Evolutionary conservation across 2,888 invertebrate genomes (phyloP), one percentile per base, ranked within the genome.

Genomic region (Drosophila aldrichi): DNA sequence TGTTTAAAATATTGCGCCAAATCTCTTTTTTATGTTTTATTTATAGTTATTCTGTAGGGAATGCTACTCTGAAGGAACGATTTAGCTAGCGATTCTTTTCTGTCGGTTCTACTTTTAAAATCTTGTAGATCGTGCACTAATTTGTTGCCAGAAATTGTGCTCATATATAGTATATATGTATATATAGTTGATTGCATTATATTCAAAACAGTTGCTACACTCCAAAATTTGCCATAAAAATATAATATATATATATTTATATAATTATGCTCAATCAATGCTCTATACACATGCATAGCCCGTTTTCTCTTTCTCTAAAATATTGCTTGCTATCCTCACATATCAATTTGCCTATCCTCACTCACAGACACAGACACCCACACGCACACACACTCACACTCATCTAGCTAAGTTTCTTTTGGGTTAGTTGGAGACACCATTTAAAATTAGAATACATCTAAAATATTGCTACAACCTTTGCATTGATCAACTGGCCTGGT

Each of bases 291-390:
- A 55, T 68, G 25, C 44, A 25, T 67, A 3, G 56, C 49, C 20
- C 43, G 2, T 12, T 12, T 6, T 10, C 43, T 2, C 43, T 20
- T 32, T 14, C 18, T 32, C 18, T 32, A 81, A 89, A 87, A 89
- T 89, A 89, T 87, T 87, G 84, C 85, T 89, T 85, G 73, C 79
- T 71, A 75, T 71, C 69, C 64, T 60, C 59, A 60, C 32, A 43
- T 52, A 34, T 49, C 29, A 51, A 46, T 38, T 49, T 29, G 32
- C 29, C 49, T 46, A 56, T 16, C 36, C 70, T 29, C 56, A 63
- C 59, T 41, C 38, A 12, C 29, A 20, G 22, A 74, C 59, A 52
- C 14, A 38, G 62, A 32, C 40, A 69, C 52, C 48, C 52, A n/a
- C n/a, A 48, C 49, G 12, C 12, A 10, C 32, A 70, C 54, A 46